Evolutionary conservation across 2,797 vertebrate species (phyloP).

Genomic region (Fratercula arctica): DNA sequence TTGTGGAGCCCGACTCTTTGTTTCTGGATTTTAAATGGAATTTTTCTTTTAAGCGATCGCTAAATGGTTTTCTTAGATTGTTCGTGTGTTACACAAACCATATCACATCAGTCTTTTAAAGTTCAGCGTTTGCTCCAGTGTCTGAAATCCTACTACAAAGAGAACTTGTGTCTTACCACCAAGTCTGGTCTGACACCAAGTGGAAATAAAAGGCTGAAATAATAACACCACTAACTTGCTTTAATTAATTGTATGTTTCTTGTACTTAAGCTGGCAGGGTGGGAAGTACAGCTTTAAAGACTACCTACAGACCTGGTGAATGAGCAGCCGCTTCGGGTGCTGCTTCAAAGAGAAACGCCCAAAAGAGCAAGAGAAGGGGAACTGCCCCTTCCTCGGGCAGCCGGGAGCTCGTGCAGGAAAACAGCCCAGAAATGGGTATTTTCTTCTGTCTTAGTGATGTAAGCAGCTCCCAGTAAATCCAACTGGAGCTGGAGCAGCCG

Average conservation of each 20-base stretch:
- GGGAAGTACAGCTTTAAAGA: conserved; percentile 10
- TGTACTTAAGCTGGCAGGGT: background rate
- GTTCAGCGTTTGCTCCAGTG: background rate
- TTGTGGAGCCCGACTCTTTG: background rate
- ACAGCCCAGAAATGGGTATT: background rate
- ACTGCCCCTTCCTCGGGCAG: conserved; percentile 20
- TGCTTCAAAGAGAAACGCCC: conserved; percentile 47
- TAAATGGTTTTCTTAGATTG: background rate
- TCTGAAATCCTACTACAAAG: conserved; percentile 36
- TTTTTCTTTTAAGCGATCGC: background rate
- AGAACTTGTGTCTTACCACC: background rate
- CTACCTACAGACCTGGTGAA: background rate
- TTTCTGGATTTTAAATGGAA: background rate
- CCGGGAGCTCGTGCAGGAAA: background rate
- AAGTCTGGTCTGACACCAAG: background rate
- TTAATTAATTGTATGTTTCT: conserved; percentile 36
- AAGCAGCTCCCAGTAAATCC: background rate
- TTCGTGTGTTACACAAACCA: background rate
- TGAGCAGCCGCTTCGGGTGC: conserved; percentile 15
- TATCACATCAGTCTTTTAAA: background rate
- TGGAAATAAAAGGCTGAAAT: conserved; percentile 41
- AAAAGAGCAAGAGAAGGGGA: conserved; percentile 14
- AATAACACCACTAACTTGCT: background rate
- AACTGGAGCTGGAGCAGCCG: background rate
- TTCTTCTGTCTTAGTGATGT: conserved; percentile 2